Percentiles rank a stretch among this genome's conserved stretches.
phyloP scores from a whole-genome alignment of 64 coral and sea anemone species.

The Actinia equina region DNA sequence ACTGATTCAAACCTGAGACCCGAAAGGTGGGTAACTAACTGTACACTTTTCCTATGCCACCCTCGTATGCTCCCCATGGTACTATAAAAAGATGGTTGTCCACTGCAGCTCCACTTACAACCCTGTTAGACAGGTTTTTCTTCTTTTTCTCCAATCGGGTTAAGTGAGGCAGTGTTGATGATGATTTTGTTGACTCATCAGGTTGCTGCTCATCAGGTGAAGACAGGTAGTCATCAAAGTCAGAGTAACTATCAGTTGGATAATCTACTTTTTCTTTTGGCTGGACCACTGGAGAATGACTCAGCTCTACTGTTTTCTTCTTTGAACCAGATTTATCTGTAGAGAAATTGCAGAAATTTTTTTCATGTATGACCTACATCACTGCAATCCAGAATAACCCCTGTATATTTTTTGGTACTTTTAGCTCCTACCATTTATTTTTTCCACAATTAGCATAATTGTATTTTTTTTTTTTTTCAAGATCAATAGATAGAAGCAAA shows the following conservation, averaged over 20 bases:
- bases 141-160: background rate
- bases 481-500: too few relatives aligned
- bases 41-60: too few relatives aligned
- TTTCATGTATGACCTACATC: too few relatives aligned
- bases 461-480: too few relatives aligned
- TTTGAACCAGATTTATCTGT: background rate
- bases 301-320: background rate
- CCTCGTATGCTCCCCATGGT: too few relatives aligned
- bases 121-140: background rate
- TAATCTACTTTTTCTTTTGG: background rate
- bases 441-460: too few relatives aligned
- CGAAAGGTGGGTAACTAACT: too few relatives aligned
- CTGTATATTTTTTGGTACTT: too few relatives aligned
- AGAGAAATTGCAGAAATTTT: background rate
- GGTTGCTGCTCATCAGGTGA: background rate
- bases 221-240: slow-evolving; percentile 9
- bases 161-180: background rate
- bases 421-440: too few relatives aligned
- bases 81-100: background rate
- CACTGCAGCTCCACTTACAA: background rate
- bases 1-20: too few relatives aligned
- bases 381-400: too few relatives aligned
- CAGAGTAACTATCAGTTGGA: background rate
- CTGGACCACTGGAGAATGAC: background rate
- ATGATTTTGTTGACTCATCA: background rate